Percentiles rank a stretch among this genome's conserved stretches.
These are phyloP conservation scores for Myodes glareolus DNA, from an alignment of 2,113 vertebrate genomes.

Conservation along the genomic window DNA sequence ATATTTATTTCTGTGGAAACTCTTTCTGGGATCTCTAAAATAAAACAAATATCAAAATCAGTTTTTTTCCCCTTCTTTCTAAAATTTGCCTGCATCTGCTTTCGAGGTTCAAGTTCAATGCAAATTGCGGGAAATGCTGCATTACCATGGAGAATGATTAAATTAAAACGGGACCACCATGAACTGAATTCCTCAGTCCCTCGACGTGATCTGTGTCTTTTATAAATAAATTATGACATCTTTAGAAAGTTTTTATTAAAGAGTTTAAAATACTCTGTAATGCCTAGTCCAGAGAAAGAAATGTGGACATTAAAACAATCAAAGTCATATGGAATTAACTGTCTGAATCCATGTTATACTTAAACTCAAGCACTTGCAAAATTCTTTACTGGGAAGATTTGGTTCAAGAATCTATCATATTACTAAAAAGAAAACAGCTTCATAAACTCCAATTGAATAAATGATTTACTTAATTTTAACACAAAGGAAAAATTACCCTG, in stretches of 20 bases:
- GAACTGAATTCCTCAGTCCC: constrained; percentile 54
- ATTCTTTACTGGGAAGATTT: not conserved
- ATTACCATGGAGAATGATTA: constrained; percentile 70
- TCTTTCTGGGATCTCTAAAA: constrained; percentile 64
- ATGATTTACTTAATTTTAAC: constrained; percentile 33
- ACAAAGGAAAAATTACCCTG: not conserved
- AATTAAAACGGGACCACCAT: constrained; percentile 67
- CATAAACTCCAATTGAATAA: not conserved
- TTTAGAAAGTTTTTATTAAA: constrained; percentile 66
- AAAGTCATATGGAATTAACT: constrained; percentile 45
- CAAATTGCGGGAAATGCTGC: constrained; percentile 28
- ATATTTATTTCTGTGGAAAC: constrained; percentile 1
- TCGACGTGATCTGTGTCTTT: constrained; percentile 62
- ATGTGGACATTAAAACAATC: constrained; percentile 54
- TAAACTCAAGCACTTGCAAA: constrained; percentile 33
- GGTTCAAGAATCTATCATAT: not conserved
- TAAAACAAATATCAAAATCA: constrained; percentile 70
- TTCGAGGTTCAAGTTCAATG: constrained; percentile 46
- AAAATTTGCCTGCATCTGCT: constrained; percentile 57
- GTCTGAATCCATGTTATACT: not conserved
- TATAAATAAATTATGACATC: constrained; percentile 69
- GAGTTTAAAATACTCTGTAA: constrained; percentile 49
- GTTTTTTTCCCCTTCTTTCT: constrained; percentile 52
- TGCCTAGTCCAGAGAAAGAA: constrained; percentile 62
- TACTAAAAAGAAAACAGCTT: constrained; percentile 7